These are phyloP conservation scores for Mythimna impura DNA, from an alignment of 2,888 invertebrate species.

Conservation along the genomic window DNA sequence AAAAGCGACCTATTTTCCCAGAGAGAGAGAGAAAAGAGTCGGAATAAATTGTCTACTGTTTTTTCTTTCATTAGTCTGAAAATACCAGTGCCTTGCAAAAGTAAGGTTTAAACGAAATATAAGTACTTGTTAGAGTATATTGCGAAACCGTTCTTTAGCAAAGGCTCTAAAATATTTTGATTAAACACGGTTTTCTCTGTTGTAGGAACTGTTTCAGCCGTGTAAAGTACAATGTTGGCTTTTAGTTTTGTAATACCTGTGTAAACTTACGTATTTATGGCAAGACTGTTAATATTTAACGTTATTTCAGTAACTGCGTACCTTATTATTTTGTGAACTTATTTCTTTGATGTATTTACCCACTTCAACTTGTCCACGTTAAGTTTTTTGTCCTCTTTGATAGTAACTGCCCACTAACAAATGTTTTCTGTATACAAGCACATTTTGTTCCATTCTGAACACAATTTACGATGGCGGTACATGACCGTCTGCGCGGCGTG, in stretches of 20 bases:
- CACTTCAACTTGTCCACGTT: background rate
- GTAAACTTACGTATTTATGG: background rate
- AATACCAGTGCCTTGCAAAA: constrained; percentile 38
- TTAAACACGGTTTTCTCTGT: constrained; percentile 34
- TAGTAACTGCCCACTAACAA: constrained; percentile 10
- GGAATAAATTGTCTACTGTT: constrained; percentile 47
- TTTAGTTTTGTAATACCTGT: constrained; percentile 23
- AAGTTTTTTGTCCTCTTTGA: background rate
- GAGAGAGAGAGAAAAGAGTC: constrained; percentile 38
- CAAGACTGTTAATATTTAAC: background rate
- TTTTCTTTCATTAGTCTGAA: constrained; percentile 53
- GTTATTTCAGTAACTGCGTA: background rate
- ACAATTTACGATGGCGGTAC: constrained; percentile 50
- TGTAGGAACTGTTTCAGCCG: constrained; percentile 19
- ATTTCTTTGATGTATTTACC: background rate
- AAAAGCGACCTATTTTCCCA: constrained; percentile 54
- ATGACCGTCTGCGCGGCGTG: constrained; percentile 37
- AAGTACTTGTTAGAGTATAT: constrained; percentile 37
- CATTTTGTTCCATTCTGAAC: constrained; percentile 46
- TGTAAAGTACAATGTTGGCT: constrained; percentile 11
- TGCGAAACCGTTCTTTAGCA: constrained; percentile 21
- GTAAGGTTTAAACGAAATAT: constrained; percentile 46
- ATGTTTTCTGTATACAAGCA: constrained; percentile 27
- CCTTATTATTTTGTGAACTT: background rate
- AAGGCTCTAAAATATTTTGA: constrained; percentile 43